Conservation (phyloP, 2,113 vertebrate species). For the Vireo altiloquus region DNA sequence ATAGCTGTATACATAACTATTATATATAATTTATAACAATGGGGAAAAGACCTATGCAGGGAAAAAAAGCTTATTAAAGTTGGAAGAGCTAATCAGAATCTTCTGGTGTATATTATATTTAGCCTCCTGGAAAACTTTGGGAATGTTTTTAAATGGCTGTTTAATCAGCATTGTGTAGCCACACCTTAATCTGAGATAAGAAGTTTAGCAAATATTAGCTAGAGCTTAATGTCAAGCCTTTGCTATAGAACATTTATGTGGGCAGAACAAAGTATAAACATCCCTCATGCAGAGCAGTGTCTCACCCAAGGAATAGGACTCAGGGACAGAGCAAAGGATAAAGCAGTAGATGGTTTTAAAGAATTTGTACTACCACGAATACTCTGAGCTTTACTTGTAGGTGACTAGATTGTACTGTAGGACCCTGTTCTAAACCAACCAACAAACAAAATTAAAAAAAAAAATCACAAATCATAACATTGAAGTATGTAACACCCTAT, state of each 20-base stretch:
- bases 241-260: neutral
- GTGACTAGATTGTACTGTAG: neutral
- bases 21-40: neutral
- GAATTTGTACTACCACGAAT: neutral
- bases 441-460: neutral
- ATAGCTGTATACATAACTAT: neutral
- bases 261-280: neutral
- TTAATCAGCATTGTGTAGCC: neutral
- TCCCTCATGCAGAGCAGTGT: neutral
- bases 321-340: neutral
- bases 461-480: neutral
- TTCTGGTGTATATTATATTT: neutral
- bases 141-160: neutral
- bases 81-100: neutral
- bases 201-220: constrained; percentile 11
- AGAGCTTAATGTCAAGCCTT: neutral
- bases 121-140: neutral
- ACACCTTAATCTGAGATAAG: neutral
- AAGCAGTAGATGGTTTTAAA: neutral
- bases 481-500: neutral
- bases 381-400: neutral
- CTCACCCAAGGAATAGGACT: neutral
- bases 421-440: neutral
- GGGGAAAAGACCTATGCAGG: neutral
- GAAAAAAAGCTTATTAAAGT: neutral